These are phyloP conservation scores for Catharus ustulatus DNA, from an alignment of 2,797 vertebrate species.

Conservation along the genomic window DNA sequence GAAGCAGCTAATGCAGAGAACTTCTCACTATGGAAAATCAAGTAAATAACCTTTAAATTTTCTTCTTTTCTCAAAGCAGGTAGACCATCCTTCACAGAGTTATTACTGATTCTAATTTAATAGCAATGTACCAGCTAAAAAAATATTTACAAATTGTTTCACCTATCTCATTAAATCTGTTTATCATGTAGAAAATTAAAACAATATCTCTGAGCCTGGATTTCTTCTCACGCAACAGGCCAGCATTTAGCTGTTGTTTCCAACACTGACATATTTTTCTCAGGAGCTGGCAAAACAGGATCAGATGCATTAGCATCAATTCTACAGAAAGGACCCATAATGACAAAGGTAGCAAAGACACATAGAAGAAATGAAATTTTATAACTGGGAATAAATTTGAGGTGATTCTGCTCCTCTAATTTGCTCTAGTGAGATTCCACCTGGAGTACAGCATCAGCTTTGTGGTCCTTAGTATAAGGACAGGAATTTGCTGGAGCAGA, in stretches of 20 bases:
- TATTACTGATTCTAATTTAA: neutral
- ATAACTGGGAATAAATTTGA: neutral
- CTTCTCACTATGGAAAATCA: neutral
- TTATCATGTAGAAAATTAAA: neutral
- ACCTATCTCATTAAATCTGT: neutral
- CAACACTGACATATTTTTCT: neutral
- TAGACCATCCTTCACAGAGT: neutral
- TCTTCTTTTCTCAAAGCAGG: neutral
- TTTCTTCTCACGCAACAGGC: neutral
- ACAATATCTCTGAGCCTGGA: neutral
- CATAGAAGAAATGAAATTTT: accelerated
- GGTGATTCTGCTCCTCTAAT: neutral
- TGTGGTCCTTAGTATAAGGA: neutral
- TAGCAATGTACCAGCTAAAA: neutral
- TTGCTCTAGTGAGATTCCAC: neutral
- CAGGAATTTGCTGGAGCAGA: neutral
- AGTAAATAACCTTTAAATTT: neutral
- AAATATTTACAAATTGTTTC: neutral
- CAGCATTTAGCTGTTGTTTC: neutral
- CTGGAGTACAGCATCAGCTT: neutral
- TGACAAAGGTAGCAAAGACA: neutral
- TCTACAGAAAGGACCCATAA: neutral
- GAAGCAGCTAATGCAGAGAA: neutral
- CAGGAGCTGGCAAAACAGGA: neutral
- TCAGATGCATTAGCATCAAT: neutral